These are phyloP conservation scores for Zootoca vivipara DNA, from an alignment of 2,113 vertebrate species.

Conservation along the genomic window DNA sequence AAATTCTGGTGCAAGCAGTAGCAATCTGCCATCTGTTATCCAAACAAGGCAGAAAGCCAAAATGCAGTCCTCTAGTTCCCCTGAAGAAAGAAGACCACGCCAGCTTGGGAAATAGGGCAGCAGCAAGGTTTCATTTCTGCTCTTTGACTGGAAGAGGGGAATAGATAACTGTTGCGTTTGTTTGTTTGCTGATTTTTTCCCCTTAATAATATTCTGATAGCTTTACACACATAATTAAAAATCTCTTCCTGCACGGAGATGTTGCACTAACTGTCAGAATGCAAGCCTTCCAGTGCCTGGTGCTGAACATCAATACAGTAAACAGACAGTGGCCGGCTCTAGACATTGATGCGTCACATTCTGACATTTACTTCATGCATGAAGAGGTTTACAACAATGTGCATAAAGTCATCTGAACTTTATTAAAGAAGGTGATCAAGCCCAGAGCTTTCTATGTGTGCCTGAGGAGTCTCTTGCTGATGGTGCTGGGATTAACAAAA, in stretches of 20 bases:
- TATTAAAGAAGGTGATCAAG: not conserved
- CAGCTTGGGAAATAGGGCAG: not conserved
- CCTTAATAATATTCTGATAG: too few relatives aligned
- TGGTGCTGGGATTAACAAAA: not conserved
- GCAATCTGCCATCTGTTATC: not conserved
- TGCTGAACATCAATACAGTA: too few relatives aligned
- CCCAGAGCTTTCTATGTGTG: not conserved
- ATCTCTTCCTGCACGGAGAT: too few relatives aligned
- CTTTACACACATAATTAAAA: too few relatives aligned
- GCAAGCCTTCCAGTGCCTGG: too few relatives aligned
- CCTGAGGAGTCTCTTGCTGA: not conserved
- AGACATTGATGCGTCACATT: too few relatives aligned
- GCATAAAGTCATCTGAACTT: not conserved
- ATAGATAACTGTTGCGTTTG: not conserved
- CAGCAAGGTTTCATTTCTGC: not conserved
- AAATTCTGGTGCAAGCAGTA: not conserved
- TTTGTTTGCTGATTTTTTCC: too few relatives aligned
- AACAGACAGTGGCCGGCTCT: too few relatives aligned
- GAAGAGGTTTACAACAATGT: not conserved
- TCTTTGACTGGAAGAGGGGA: not conserved
- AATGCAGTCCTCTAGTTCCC: not conserved
- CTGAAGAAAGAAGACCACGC: not conserved
- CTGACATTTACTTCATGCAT: not conserved
- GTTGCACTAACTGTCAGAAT: too few relatives aligned
- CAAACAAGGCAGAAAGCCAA: constrained; percentile 20